Percentiles rank a stretch among this genome's conserved stretches.
These are phyloP conservation scores for Odontesthes bonariensis DNA, from an alignment of 2,113 vertebrate genomes.

Conservation along the genomic window DNA sequence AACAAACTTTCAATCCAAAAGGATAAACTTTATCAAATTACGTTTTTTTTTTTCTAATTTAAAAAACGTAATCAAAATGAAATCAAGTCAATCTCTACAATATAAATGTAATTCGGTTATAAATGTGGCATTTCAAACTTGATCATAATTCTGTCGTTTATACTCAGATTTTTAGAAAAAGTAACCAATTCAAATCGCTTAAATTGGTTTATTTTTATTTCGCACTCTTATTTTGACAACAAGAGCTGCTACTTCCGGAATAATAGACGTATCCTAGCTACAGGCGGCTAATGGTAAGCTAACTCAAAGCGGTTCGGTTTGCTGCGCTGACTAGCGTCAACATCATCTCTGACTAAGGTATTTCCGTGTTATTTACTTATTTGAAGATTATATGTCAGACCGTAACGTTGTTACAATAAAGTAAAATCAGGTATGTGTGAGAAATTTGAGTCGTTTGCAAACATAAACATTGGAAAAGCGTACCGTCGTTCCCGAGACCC, in stretches of 20 bases:
- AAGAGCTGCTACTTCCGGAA: background rate
- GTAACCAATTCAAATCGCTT: background rate
- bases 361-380: background rate
- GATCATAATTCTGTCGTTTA: no score
- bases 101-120: no score
- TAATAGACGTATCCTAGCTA: background rate
- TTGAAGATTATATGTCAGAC: background rate
- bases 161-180: no score
- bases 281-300: conserved; percentile 36
- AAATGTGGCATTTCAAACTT: no score
- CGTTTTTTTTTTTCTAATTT: no score
- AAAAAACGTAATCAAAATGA: no score
- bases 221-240: conserved; percentile 59
- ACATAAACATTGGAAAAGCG: conserved; percentile 20
- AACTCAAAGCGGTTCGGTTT: conserved; percentile 31
- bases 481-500: conserved; percentile 39
- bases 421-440: conserved; percentile 25
- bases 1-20: no score
- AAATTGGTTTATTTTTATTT: background rate
- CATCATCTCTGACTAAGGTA: background rate
- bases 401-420: background rate
- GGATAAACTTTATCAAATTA: no score
- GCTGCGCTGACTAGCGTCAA: conserved; percentile 10
- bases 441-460: background rate
- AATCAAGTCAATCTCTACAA: no score